Base-by-base conservation (phyloP, 1,140 invertebrate genomes). In the Galendromus occidentalis region DNA sequence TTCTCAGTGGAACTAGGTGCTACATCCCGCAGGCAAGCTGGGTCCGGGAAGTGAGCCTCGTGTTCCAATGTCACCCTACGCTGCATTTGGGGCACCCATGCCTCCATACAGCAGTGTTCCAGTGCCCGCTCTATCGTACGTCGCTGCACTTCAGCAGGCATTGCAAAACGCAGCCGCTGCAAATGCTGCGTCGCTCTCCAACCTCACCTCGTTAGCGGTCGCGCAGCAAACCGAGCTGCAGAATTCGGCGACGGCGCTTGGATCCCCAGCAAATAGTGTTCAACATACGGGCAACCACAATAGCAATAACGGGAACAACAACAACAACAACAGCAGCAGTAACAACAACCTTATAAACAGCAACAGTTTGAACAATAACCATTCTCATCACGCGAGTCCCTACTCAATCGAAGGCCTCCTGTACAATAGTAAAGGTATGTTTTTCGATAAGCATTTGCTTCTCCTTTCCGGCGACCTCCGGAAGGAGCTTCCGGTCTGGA, bases 1-100 rank as follows among this genome's bases (percentile, higher is more conserved):
- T 6, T 39, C 33, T 39, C 33, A 39, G 9, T 6, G 33, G 33
- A 39, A 39, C 33, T 39, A 39, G 9, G 33, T 39, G 33, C 9
- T 39, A 39, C 14, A 29, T 4, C 20, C 51, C 51, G 33, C 51
- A 59, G 51, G 14, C 51, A 59, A 59, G 33, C 51, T 59, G 51
- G 51, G 51, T 25, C 51, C 51, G 51, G 51, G 51, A 59, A 59
- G 51, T 33, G 51, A 59, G 51, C 51, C 51, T 33, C 51, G 51
- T 25, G 51, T 59, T 29, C 51, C 51, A 33, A 59, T 59, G 51
- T 59, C 51, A 29, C 51, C 51, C 5, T 59, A 59, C 51, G 51
- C 51, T 25, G 51, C 51, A 4, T 59, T 59, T 25, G 51, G 51
- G 14, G 51, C 51, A 59, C 51, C 51, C 14, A 17, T 59, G 51